Conservation (phyloP, 35 echinoderm and acorn worm species). For the Patiria miniata region DNA sequence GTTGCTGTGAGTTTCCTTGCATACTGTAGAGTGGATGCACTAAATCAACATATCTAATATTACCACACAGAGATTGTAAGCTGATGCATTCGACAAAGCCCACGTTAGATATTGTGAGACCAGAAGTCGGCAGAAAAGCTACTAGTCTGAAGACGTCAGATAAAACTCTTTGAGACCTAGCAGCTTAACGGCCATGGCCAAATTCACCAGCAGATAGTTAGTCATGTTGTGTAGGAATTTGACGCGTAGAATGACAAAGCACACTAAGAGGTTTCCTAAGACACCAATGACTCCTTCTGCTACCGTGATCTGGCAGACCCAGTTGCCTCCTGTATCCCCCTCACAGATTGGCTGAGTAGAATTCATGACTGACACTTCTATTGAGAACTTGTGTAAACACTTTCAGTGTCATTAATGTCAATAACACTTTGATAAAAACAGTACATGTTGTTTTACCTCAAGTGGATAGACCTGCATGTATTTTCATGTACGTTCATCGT, state of each 20-base stretch:
- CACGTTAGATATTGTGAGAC: neutral
- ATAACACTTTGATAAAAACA: too few species aligned
- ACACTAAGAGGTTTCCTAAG: neutral
- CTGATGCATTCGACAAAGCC: neutral
- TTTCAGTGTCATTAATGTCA: too few species aligned
- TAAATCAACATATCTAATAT: constrained; percentile 3
- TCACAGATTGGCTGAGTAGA: neutral
- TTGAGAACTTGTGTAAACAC: too few species aligned
- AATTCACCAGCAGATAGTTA: constrained; percentile 15
- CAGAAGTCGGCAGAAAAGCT: neutral
- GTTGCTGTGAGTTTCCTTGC: neutral
- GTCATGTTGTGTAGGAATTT: neutral
- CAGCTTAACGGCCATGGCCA: neutral
- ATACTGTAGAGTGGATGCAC: constrained; percentile 1
- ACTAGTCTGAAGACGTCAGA: neutral
- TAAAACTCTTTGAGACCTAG: neutral
- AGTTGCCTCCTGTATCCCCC: neutral
- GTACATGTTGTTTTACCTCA: too few species aligned
- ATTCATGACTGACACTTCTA: neutral
- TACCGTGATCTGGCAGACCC: neutral
- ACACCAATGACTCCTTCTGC: neutral
- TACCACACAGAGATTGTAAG: constrained; percentile 1
- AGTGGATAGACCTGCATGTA: too few species aligned
- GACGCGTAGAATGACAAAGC: neutral
- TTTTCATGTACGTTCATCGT: too few species aligned